phyloP scores from a whole-genome alignment of 92 coral and sea anemone genomes.

The Porites divaricata region DNA sequence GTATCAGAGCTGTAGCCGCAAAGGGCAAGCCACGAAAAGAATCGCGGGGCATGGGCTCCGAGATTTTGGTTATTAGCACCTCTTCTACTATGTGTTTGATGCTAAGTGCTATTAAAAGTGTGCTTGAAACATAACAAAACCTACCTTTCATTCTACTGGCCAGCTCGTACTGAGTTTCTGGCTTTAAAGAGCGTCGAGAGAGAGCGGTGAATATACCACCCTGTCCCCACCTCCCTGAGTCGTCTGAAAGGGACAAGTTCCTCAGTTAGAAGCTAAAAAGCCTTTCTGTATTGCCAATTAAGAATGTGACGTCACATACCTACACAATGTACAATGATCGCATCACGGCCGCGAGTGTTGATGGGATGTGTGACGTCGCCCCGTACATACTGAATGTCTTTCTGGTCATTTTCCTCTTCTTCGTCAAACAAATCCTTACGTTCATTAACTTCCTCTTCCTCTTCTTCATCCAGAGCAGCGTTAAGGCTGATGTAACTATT shows the following conservation, averaged over 20 bases:
- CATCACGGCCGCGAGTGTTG: slow-evolving; percentile 65
- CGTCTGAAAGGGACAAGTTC: slow-evolving; percentile 53
- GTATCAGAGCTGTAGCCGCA: too few species aligned
- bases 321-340: slow-evolving; percentile 89
- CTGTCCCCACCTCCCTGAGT: slow-evolving; percentile 92
- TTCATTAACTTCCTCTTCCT: slow-evolving; percentile 57
- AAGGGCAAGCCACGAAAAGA: background rate
- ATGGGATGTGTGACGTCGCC: slow-evolving; percentile 95
- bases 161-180: slow-evolving; percentile 78
- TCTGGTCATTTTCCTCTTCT: slow-evolving; percentile 36
- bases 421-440: slow-evolving; percentile 45
- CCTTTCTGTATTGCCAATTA: background rate
- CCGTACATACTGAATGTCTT: slow-evolving; percentile 77
- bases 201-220: slow-evolving; percentile 91
- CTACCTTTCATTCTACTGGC: slow-evolving; percentile 91
- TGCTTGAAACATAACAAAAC: background rate
- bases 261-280: too few species aligned
- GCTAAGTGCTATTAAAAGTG: background rate
- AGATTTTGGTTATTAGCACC: background rate
- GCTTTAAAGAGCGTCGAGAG: slow-evolving; percentile 72
- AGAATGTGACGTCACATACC: slow-evolving; percentile 54
- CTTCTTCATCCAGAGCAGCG: slow-evolving; percentile 53
- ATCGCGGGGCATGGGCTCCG: background rate
- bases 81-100: too few species aligned
- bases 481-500: slow-evolving; percentile 71